These are phyloP conservation scores for Apamea monoglypha DNA, from an alignment of 2,888 invertebrate species.

Conservation along the genomic window DNA sequence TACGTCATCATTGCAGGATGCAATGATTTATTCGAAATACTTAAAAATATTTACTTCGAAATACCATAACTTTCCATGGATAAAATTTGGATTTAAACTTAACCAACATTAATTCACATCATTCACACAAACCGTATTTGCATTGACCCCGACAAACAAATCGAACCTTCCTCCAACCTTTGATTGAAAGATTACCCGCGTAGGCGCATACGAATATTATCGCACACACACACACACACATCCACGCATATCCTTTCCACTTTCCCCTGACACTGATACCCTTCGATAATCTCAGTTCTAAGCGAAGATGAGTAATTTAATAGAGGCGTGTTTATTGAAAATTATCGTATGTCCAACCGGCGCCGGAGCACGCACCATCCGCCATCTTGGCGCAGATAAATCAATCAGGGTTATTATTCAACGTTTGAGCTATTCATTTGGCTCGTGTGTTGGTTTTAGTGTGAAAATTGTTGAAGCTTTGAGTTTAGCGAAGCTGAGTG, in stretches of 20 bases:
- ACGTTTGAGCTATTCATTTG: slow-evolving; percentile 67
- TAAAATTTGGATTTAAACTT: background rate
- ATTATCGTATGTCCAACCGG: slow-evolving; percentile 72
- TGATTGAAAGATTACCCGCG: slow-evolving; percentile 61
- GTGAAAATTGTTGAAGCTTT: slow-evolving; percentile 42
- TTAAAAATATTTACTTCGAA: background rate
- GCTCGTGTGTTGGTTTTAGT: slow-evolving; percentile 49
- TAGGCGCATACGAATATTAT: slow-evolving; percentile 50
- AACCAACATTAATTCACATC: slow-evolving; percentile 4
- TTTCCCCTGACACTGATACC: slow-evolving; percentile 73
- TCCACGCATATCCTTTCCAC: slow-evolving; percentile 63
- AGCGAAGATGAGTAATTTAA: slow-evolving; percentile 76
- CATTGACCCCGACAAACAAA: slow-evolving; percentile 45
- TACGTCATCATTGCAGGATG: background rate
- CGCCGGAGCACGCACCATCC: slow-evolving; percentile 65
- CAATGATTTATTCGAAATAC: background rate
- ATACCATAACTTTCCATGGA: background rate
- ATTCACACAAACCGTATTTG: slow-evolving; percentile 20
- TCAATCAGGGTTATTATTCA: slow-evolving; percentile 74
- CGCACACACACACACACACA: slow-evolving; percentile 32
- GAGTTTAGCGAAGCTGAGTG: background rate
- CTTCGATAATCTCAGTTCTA: slow-evolving; percentile 71
- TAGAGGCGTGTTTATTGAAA: slow-evolving; percentile 76
- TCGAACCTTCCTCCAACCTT: slow-evolving; percentile 47
- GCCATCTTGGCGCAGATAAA: slow-evolving; percentile 70